A percentile compares a stretch with the other conserved stretches of the same genome.
Evolutionary conservation across 2,797 vertebrate species (phyloP).

Genomic region (Phrynocephalus guinanensis): DNA sequence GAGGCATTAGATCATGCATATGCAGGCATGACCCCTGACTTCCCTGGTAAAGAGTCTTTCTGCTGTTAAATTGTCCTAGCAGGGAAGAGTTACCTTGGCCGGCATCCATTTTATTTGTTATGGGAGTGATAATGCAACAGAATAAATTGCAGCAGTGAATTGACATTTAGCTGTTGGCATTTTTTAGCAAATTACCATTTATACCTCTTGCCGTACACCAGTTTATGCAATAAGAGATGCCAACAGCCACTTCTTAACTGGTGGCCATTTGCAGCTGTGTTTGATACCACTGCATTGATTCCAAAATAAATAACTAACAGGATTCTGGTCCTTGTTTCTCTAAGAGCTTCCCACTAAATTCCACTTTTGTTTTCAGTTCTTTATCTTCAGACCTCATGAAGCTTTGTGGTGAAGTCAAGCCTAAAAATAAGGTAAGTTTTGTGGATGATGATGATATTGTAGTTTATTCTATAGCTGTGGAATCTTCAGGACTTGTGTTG

Average conservation of each 20-base stretch:
- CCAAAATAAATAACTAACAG: too few relatives aligned
- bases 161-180: too few relatives aligned
- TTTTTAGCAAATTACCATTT: too few relatives aligned
- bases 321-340: neutral
- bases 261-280: too few relatives aligned
- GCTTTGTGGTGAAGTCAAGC: conserved; percentile 91
- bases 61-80: neutral
- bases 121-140: too few relatives aligned
- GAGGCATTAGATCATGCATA: neutral
- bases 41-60: neutral
- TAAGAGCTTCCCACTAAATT: conserved; percentile 42
- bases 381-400: conserved; percentile 94
- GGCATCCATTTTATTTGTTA: too few relatives aligned
- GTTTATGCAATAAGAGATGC: too few relatives aligned
- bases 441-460: neutral
- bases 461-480: neutral
- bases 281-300: too few relatives aligned
- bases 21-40: neutral
- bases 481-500: neutral
- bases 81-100: neutral
- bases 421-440: conserved; percentile 90
- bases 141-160: too few relatives aligned
- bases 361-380: conserved; percentile 80
- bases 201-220: too few relatives aligned
- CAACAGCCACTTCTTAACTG: too few relatives aligned